Conservation (phyloP, 1,140 invertebrate genomes). For the Brachystomella parvula region DNA sequence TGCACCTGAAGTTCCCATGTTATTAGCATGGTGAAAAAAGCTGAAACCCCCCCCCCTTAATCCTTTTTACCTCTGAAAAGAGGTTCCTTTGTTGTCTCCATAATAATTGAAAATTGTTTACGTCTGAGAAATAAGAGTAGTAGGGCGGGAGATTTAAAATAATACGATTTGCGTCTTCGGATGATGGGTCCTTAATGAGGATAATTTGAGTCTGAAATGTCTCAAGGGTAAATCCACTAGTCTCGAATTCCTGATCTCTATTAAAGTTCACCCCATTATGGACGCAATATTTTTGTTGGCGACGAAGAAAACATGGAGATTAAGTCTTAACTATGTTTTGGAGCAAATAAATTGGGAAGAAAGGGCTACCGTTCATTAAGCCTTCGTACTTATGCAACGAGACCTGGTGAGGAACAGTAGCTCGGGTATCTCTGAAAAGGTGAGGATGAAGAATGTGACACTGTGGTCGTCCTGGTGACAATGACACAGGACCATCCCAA, state of each 20-base stretch:
- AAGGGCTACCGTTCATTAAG: background rate
- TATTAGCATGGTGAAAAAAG: too few relatives aligned
- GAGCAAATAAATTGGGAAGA: background rate
- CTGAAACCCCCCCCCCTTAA: too few relatives aligned
- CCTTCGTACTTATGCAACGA: background rate
- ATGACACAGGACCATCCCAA: conserved; percentile 6
- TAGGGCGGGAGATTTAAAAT: background rate
- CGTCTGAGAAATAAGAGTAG: too few relatives aligned
- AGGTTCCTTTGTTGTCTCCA: too few relatives aligned
- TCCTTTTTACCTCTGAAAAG: background rate
- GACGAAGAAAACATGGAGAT: background rate
- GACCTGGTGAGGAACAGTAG: background rate
- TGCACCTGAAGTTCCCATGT: too few relatives aligned
- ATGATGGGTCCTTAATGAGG: background rate
- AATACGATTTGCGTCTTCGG: background rate
- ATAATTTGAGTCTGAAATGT: background rate
- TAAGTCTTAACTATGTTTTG: conserved; percentile 8
- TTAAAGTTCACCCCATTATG: background rate
- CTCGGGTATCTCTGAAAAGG: background rate
- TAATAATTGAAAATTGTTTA: too few relatives aligned
- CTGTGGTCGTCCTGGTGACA: background rate
- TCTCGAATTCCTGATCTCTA: background rate
- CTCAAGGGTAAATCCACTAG: background rate
- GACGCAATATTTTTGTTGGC: background rate
- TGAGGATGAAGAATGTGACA: background rate